Percentiles rank a stretch among this genome's conserved stretches.
These are phyloP conservation scores for Choristoneura fumiferana DNA, from an alignment of 1,140 invertebrate genomes.

Conservation along the genomic window DNA sequence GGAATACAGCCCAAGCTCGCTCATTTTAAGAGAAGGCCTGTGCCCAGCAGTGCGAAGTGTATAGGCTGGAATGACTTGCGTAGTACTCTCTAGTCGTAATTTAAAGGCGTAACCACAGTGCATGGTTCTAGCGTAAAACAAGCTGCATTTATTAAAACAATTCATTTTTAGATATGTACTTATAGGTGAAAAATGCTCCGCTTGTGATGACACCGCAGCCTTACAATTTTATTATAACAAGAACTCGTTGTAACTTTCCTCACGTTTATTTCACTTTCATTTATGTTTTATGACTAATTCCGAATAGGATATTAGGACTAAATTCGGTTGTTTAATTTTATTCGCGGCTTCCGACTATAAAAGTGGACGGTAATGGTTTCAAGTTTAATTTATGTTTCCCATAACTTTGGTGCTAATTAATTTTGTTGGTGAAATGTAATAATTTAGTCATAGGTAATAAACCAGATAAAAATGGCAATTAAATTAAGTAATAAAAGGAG, in stretches of 20 bases:
- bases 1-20: no score
- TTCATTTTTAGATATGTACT: not conserved
- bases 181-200: not conserved
- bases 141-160: not conserved
- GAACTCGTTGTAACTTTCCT: slow-evolving; percentile 1
- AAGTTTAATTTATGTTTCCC: not conserved
- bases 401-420: no score
- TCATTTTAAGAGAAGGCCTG: no score
- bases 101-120: no score
- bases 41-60: no score
- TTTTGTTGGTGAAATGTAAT: no score
- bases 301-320: not conserved
- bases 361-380: not conserved
- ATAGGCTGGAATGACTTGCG: no score
- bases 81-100: no score
- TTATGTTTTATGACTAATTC: slow-evolving; percentile 4
- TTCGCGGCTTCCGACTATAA: not conserved
- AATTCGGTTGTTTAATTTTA: not conserved
- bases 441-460: no score
- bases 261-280: slow-evolving; percentile 2
- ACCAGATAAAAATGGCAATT: no score
- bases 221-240: slow-evolving; percentile 8
- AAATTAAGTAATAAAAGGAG: no score
- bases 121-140: not conserved
- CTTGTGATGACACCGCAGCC: not conserved